Evolutionary conservation across 1,140 invertebrate species (phyloP).

Genomic region (Apis cerana): DNA sequence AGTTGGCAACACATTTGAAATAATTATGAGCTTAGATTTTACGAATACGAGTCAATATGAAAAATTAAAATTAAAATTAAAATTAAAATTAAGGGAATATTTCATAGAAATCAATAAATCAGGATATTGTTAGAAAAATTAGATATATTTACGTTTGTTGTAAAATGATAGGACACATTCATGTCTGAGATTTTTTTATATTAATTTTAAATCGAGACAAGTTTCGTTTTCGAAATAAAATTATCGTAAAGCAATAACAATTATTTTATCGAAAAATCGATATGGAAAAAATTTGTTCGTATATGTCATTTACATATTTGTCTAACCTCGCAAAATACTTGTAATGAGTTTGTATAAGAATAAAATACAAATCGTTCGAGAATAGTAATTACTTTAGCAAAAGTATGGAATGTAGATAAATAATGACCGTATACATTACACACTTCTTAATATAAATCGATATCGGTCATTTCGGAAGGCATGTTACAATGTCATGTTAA

Average conservation of each 20-base stretch:
- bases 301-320: background rate
- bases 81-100: background rate
- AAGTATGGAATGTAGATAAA: slow-evolving; percentile 29
- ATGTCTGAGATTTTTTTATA: background rate
- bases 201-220: background rate
- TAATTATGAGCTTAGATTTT: too few species aligned
- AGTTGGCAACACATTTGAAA: too few species aligned
- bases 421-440: background rate
- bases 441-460: slow-evolving; percentile 6
- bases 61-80: background rate
- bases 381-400: slow-evolving; percentile 10
- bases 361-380: slow-evolving; percentile 29
- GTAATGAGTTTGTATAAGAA: slow-evolving; percentile 29
- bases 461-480: slow-evolving; percentile 12
- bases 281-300: background rate
- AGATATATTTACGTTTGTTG: background rate
- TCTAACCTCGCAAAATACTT: background rate
- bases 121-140: slow-evolving; percentile 9
- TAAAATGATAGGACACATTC: background rate
- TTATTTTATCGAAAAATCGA: slow-evolving; percentile 11
- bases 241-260: slow-evolving; percentile 15
- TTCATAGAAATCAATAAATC: background rate
- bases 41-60: background rate
- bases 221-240: background rate
- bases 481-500: background rate